Percentiles rank a stretch among this genome's conserved stretches.
Evolutionary conservation across 2,113 vertebrate species (phyloP).

Genomic region (Sterrhoptilus dennistouni): DNA sequence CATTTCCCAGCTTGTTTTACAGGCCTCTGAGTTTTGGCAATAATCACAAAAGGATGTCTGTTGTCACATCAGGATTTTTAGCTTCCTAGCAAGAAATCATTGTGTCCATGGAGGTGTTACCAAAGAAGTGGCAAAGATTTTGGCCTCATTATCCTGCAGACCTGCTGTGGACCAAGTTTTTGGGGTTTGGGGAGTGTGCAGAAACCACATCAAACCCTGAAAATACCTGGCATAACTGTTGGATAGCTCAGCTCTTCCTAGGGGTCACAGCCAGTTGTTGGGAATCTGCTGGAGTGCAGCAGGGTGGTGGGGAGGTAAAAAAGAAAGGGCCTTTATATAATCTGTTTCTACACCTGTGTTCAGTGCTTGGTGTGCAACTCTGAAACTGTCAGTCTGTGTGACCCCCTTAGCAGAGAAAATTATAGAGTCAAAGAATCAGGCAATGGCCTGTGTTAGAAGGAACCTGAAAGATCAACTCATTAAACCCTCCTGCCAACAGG

Average conservation of each 20-base stretch:
- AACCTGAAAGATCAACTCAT: not conserved
- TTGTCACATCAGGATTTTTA: not conserved
- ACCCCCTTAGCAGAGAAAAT: not conserved
- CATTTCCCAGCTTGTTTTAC: not conserved
- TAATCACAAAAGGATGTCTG: not conserved
- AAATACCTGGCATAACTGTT: fast-evolving
- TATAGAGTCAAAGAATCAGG: not conserved
- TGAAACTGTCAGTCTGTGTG: not conserved
- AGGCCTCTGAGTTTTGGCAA: not conserved
- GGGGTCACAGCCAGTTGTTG: not conserved
- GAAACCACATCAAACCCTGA: not conserved
- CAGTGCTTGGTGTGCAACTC: fast-evolving
- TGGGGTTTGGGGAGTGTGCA: not conserved
- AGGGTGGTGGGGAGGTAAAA: not conserved
- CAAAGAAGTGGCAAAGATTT: not conserved
- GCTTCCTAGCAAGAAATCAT: not conserved
- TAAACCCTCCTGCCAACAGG: not conserved
- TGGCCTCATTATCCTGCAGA: fast-evolving
- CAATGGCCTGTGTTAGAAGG: not conserved
- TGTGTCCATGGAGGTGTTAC: not conserved
- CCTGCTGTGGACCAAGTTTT: not conserved
- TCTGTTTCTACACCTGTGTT: not conserved
- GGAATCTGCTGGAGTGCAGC: not conserved
- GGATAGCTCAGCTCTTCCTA: not conserved
- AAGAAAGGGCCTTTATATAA: not conserved